These are phyloP conservation scores for Kryptopterus vitreolus DNA, from an alignment of 2,797 vertebrate species.

Conservation along the genomic window DNA sequence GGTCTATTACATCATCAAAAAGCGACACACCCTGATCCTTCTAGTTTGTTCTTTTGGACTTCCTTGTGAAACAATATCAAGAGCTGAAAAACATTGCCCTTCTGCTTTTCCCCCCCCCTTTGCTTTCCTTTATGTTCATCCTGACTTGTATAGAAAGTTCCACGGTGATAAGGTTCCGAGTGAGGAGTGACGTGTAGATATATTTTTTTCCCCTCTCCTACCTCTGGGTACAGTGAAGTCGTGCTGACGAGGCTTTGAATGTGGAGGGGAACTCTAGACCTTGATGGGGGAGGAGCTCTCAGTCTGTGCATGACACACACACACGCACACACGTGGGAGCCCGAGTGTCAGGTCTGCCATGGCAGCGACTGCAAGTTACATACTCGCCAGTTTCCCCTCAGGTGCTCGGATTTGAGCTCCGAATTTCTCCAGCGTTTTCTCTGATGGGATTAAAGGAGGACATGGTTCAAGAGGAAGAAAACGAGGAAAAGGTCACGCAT, in stretches of 20 bases:
- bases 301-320: slow-evolving; percentile 62
- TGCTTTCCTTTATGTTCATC: background rate
- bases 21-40: background rate
- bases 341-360: slow-evolving; percentile 59
- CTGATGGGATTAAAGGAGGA: slow-evolving; percentile 35
- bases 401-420: slow-evolving; percentile 36
- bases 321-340: slow-evolving; percentile 67
- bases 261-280: slow-evolving; percentile 40
- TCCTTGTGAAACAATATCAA: background rate
- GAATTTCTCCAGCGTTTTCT: slow-evolving; percentile 56
- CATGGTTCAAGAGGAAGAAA: slow-evolving; percentile 49
- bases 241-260: slow-evolving; percentile 38
- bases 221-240: background rate
- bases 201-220: background rate
- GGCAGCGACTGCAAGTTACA: slow-evolving; percentile 33
- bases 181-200: slow-evolving; percentile 21
- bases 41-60: slow-evolving; percentile 18
- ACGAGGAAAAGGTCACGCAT: background rate
- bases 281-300: slow-evolving; percentile 53
- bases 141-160: background rate
- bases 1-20: background rate
- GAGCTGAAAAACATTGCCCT: background rate
- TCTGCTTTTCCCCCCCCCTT: background rate
- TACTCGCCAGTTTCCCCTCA: slow-evolving; percentile 10
- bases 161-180: background rate